Conservation (phyloP, 2,113 vertebrate genomes). For the Pomatostomus ruficeps region DNA sequence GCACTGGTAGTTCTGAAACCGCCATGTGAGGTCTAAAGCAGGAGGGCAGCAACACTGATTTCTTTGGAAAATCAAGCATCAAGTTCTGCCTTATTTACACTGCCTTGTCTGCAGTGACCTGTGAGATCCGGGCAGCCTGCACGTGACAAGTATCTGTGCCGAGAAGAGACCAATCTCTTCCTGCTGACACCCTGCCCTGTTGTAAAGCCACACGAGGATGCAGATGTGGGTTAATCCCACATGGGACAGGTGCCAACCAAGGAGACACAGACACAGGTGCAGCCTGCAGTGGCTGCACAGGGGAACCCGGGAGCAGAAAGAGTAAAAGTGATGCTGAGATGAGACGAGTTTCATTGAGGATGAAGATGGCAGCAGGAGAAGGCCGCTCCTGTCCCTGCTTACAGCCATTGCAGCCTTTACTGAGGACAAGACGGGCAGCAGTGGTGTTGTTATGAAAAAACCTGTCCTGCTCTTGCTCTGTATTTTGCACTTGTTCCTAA, state of each 20-base stretch:
- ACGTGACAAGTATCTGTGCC: background rate
- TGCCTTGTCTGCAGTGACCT: background rate
- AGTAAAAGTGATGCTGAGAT: background rate
- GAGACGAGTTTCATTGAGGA: background rate
- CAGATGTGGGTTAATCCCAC: background rate
- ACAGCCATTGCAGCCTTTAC: background rate
- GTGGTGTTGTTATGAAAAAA: background rate
- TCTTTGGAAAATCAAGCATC: background rate
- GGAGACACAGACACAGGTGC: background rate
- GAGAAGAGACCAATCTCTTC: background rate
- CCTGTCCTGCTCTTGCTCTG: background rate
- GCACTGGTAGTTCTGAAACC: background rate
- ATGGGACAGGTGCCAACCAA: fast-evolving
- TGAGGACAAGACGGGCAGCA: background rate
- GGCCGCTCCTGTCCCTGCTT: background rate
- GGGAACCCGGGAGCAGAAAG: background rate
- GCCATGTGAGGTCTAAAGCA: background rate
- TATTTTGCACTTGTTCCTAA: background rate
- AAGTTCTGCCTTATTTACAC: background rate
- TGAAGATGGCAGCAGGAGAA: background rate
- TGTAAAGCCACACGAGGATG: fast-evolving
- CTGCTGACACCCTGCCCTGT: background rate
- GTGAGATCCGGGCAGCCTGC: background rate
- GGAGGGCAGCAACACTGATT: background rate
- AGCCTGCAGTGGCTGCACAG: background rate